Evolutionary conservation across 2,113 vertebrate species (phyloP).

Genomic region (Syngnathoides biaculeatus): DNA sequence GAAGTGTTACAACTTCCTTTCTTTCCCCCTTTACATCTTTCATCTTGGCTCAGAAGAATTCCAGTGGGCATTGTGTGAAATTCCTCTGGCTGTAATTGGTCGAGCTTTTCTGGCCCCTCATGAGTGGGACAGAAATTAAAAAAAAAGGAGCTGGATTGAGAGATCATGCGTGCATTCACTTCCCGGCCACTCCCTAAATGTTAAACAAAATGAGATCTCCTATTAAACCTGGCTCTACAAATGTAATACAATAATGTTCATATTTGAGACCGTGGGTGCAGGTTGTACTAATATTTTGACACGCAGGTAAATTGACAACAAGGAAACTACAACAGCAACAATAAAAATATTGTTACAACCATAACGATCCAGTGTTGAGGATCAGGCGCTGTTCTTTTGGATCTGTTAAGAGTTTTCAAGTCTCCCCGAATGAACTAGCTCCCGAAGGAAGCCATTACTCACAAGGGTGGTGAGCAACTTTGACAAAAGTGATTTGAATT

Average conservation of each 20-base stretch:
- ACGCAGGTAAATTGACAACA: not conserved
- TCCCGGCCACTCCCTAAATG: not conserved
- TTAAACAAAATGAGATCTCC: not conserved
- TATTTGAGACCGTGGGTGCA: not conserved
- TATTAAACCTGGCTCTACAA: not conserved
- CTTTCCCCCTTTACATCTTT: not conserved
- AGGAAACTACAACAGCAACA: not conserved
- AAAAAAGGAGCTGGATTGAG: not conserved
- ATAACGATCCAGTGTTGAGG: too few relatives aligned
- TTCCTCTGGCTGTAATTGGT: not conserved
- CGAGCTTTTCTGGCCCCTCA: not conserved
- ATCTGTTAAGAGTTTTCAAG: not conserved
- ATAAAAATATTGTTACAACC: not conserved
- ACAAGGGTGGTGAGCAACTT: not conserved
- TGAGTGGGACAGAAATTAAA: not conserved
- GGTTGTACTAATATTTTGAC: not conserved
- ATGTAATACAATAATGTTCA: not conserved
- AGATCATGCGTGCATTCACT: not conserved
- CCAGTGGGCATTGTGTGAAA: conserved; percentile 7
- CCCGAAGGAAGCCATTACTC: not conserved
- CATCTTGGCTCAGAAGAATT: conserved; percentile 2
- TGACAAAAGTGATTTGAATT: not conserved
- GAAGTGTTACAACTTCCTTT: conserved; percentile 17
- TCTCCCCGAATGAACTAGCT: not conserved
- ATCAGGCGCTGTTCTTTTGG: not conserved